These are phyloP conservation scores for Hoplodrina blanda DNA, from an alignment of 2,888 invertebrate species.

Conservation along the genomic window DNA sequence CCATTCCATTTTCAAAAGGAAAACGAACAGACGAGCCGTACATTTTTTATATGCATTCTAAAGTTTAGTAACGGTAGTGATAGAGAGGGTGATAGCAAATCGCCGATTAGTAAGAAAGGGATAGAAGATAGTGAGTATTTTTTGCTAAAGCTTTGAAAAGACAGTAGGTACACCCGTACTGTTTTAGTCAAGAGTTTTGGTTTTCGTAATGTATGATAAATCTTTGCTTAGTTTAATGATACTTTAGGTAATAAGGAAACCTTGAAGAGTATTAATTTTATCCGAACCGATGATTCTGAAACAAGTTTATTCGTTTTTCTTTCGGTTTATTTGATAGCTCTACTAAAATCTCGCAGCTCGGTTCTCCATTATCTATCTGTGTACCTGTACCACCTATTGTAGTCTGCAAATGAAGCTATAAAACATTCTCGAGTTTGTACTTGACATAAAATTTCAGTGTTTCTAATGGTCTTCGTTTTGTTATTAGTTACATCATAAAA, in stretches of 20 bases:
- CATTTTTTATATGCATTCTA: constrained; percentile 83
- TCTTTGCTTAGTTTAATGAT: too few relatives aligned
- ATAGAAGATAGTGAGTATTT: constrained; percentile 63
- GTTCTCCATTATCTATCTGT: not conserved
- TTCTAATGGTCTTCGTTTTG: not conserved
- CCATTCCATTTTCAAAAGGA: constrained; percentile 75
- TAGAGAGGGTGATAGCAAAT: constrained; percentile 61
- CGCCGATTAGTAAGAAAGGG: constrained; percentile 60
- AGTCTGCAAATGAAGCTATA: not conserved
- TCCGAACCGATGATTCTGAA: not conserved
- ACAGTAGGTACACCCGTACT: constrained; percentile 36
- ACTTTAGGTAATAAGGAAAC: too few relatives aligned
- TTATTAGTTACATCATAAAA: not conserved
- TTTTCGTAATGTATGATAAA: constrained; percentile 38
- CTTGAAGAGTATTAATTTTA: too few relatives aligned
- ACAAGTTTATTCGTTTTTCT: not conserved
- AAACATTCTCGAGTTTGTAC: not conserved
- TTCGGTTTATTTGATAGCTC: not conserved
- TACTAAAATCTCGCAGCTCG: not conserved
- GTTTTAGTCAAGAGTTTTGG: constrained; percentile 23
- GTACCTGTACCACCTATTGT: constrained; percentile 5
- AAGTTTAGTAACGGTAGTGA: constrained; percentile 78
- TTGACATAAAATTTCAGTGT: not conserved
- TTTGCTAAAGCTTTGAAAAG: constrained; percentile 71
- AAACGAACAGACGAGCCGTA: constrained; percentile 70